phyloP scores from a whole-genome alignment of 2,797 vertebrate species.

The Hipposideros larvatus region DNA sequence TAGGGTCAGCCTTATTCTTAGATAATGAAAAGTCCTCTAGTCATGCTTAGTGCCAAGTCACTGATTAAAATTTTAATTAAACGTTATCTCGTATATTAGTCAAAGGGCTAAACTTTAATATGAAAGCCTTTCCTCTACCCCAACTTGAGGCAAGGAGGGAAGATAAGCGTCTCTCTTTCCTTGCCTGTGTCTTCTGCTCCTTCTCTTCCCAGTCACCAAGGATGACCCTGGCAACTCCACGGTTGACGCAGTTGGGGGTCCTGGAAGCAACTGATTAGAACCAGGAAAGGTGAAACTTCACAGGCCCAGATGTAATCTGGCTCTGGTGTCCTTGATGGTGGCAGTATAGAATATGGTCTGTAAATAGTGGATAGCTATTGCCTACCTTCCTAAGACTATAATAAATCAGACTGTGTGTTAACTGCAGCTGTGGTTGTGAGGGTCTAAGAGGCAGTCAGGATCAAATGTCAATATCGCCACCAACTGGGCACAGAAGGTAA shows the following conservation, averaged over 20 bases:
- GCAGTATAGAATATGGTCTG: not conserved
- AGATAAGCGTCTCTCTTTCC: not conserved
- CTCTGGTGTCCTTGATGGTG: too few relatives aligned
- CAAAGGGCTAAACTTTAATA: not conserved
- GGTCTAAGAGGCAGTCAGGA: too few relatives aligned
- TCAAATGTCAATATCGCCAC: conserved; percentile 38
- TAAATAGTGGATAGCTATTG: not conserved
- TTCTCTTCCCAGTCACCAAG: not conserved
- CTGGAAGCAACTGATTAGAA: not conserved
- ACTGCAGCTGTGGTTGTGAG: not conserved
- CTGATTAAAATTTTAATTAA: conserved; percentile 29
- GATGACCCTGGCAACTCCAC: not conserved
- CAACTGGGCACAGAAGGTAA: conserved; percentile 40
- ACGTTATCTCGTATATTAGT: not conserved
- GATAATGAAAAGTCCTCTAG: not conserved
- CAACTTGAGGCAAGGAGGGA: not conserved
- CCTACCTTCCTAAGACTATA: not conserved
- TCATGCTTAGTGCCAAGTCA: not conserved
- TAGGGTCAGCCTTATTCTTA: not conserved
- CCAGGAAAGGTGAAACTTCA: not conserved
- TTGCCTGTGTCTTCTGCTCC: not conserved
- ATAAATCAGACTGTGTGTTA: too few relatives aligned
- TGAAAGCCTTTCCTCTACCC: not conserved
- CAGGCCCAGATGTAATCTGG: not conserved
- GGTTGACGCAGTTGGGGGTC: rapidly evolving